Base-by-base conservation (phyloP, 2,113 vertebrate genomes). In the Nematolebias whitei region DNA sequence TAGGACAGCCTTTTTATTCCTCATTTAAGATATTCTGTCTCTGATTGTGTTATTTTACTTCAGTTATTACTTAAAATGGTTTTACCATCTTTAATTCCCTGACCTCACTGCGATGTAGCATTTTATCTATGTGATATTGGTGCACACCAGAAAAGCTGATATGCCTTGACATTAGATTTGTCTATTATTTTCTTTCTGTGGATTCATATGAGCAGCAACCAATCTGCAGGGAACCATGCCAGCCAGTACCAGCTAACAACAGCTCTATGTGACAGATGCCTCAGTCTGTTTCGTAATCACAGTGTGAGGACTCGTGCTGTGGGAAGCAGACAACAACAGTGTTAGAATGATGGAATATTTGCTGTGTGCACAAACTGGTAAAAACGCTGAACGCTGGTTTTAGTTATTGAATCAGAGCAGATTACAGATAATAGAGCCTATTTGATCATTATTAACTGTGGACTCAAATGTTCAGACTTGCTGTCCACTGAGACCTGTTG, bases 401-500 rank as follows among this genome's bases (percentile, higher is more conserved):
- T 74, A 63, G 48, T 57, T 55, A 68, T 53, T 54, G 48, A 77
- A 67, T 15, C 35, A n/a, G 23, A 71, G 67, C 35, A 78, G 65
- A 68, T 74, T 64, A 79, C 62, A 64, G 72, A 76, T 85, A 82
- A 87, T 80, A 66, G 74, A 71, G 35, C 63, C 71, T 53, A 73
- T 71, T 59, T 67, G 81, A 68, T 68, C 45, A 84, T 87, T 77
- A 86, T 89, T 82, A 88, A 73, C 71, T 11, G 60, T 67, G 64
- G 73, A 75, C 66, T 58, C 53, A 55, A 62, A 74, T 83, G 68
- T 76, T 84, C 60, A 74, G 69, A 86, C 80, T 86, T 78, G 68
- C 60, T 84, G 78, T 85, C 85, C 83, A 85, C 86, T 84, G 87
- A 85, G 85, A 89, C 50, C 85, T 90, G 84, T 87, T 88, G 63